A percentile compares a stretch with the other conserved stretches of the same genome.
phyloP scores from a whole-genome alignment of 2,888 invertebrate genomes.

The Ichneumoninae sp. region DNA sequence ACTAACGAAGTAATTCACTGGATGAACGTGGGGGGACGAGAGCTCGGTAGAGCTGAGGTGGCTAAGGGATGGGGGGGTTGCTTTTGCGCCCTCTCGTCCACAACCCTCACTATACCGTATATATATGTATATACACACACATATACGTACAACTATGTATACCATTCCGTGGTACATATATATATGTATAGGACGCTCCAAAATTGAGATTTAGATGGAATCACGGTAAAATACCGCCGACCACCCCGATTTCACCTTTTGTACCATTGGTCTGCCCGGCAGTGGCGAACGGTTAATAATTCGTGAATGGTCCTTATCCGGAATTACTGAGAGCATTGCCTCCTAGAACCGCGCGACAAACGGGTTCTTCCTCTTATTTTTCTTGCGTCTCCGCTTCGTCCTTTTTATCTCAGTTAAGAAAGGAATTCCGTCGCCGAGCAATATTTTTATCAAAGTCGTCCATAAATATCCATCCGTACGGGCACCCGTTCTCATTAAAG shows the following conservation, averaged over 20 bases:
- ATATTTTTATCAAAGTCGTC: neutral
- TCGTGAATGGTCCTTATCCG: slow-evolving; percentile 55
- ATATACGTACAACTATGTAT: slow-evolving; percentile 10
- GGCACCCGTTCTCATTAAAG: neutral
- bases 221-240: slow-evolving; percentile 75
- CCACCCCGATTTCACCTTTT: slow-evolving; percentile 55
- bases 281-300: slow-evolving; percentile 73
- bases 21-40: slow-evolving; percentile 81
- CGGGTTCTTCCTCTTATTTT: slow-evolving; percentile 13
- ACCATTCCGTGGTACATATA: slow-evolving; percentile 61
- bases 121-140: neutral
- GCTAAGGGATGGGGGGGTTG: slow-evolving; percentile 66
- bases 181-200: slow-evolving; percentile 73
- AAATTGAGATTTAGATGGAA: slow-evolving; percentile 83
- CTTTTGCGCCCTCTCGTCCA: slow-evolving; percentile 61
- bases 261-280: slow-evolving; percentile 46
- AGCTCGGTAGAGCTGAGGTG: slow-evolving; percentile 63
- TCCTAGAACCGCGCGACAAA: slow-evolving; percentile 29
- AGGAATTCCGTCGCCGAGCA: neutral
- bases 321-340: slow-evolving; percentile 41
- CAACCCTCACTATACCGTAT: slow-evolving; percentile 35
- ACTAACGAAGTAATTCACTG: slow-evolving; percentile 85
- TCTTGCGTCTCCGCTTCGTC: neutral
- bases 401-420: neutral
- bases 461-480: neutral